A percentile compares a stretch with the other conserved stretches of the same genome.
Evolutionary conservation across 2,888 invertebrate species (phyloP).

Genomic region (Platycheirus rosarum): DNA sequence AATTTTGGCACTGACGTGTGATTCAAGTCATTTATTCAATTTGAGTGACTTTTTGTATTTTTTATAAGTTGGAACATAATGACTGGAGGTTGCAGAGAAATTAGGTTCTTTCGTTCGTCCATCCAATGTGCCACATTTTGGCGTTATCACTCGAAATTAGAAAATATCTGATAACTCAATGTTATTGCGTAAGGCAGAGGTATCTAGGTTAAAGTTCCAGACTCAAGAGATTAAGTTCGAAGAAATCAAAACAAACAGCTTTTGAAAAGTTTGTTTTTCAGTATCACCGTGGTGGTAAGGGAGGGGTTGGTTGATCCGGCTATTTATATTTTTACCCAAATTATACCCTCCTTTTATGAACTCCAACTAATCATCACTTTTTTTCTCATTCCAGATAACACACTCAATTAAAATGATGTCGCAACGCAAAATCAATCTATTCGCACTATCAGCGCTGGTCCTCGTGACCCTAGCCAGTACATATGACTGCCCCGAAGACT

Average conservation of each 20-base stretch:
- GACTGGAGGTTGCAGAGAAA: conserved; percentile 5
- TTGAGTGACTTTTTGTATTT: conserved; percentile 4
- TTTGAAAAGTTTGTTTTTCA: background rate
- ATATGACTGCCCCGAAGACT: conserved; percentile 79
- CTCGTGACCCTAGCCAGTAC: conserved; percentile 57
- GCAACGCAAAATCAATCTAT: conserved; percentile 55
- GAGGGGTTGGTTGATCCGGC: too few relatives aligned
- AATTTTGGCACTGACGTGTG: conserved; percentile 57
- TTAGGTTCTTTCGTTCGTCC: background rate
- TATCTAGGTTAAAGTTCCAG: background rate
- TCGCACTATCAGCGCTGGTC: conserved; percentile 55
- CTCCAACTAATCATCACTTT: background rate
- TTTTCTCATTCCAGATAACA: conserved; percentile 50
- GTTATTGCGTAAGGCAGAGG: background rate
- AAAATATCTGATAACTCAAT: background rate
- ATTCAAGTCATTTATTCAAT: conserved; percentile 47
- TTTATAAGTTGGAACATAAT: conserved; percentile 14
- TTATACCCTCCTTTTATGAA: too few relatives aligned
- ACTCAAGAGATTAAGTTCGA: background rate
- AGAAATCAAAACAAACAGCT: background rate
- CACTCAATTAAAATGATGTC: conserved; percentile 55
- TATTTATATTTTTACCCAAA: too few relatives aligned
- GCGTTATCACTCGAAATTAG: too few relatives aligned
- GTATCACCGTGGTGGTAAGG: too few relatives aligned
- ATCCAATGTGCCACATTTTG: conserved; percentile 8